A percentile compares a stretch with the other conserved stretches of the same genome.
These are phyloP conservation scores for Patella caerulea DNA, from an alignment of 2,888 invertebrate species.

Conservation along the genomic window DNA sequence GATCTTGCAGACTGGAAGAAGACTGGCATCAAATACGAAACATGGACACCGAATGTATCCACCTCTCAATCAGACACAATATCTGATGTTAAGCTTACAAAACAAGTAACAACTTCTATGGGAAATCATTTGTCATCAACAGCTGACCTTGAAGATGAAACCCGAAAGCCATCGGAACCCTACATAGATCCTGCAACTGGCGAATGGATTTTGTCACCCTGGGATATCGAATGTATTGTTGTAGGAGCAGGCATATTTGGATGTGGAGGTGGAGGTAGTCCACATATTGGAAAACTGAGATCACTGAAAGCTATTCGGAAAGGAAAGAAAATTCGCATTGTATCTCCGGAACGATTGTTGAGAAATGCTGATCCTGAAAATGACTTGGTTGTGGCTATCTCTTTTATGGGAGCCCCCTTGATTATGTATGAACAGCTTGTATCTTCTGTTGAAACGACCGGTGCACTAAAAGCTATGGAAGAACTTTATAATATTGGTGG, in stretches of 20 bases:
- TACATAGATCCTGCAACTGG: constrained; percentile 44
- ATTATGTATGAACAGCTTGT: constrained; percentile 56
- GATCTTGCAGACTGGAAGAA: constrained; percentile 39
- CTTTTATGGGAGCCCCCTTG: constrained; percentile 62
- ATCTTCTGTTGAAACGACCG: constrained; percentile 44
- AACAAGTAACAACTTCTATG: constrained; percentile 38
- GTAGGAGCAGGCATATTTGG: constrained; percentile 67
- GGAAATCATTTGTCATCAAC: constrained; percentile 32
- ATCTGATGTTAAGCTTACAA: constrained; percentile 17
- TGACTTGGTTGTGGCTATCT: constrained; percentile 46
- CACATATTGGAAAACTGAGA: constrained; percentile 54
- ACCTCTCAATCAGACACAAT: neutral
- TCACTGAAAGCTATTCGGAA: constrained; percentile 44
- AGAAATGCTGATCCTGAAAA: constrained; percentile 37
- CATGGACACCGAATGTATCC: neutral
- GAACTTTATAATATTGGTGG: constrained; percentile 40
- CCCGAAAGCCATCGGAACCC: constrained; percentile 28
- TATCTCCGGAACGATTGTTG: constrained; percentile 50
- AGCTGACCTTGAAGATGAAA: neutral
- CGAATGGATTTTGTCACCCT: constrained; percentile 61
- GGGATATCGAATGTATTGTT: constrained; percentile 65
- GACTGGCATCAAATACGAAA: neutral
- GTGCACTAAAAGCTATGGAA: constrained; percentile 45
- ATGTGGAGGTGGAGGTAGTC: constrained; percentile 67
- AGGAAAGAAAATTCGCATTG: constrained; percentile 58